phyloP scores from a whole-genome alignment of 2,888 invertebrate genomes.

The Latrodectus hesperus region DNA sequence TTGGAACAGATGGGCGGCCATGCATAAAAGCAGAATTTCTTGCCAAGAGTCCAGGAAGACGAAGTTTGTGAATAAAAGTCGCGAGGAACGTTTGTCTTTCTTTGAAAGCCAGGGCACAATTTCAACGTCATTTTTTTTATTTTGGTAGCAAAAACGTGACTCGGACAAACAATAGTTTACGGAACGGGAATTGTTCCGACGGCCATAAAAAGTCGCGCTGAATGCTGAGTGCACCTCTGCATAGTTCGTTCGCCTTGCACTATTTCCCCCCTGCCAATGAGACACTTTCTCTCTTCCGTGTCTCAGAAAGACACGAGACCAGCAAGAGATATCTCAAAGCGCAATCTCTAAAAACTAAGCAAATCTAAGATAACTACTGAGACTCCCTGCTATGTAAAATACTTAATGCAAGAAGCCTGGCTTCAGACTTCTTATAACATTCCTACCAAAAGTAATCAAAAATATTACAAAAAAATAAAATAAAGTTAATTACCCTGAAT shows the following conservation, averaged over 20 bases:
- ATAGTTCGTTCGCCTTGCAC: neutral
- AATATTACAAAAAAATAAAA: no score
- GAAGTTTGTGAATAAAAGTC: conserved; percentile 22
- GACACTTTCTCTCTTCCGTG: no score
- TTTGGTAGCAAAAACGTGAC: neutral
- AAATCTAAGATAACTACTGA: no score
- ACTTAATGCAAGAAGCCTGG: no score
- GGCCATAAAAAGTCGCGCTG: neutral
- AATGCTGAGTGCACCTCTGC: neutral
- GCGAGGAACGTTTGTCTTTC: neutral
- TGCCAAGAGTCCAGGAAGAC: conserved; percentile 40
- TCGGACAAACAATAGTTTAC: neutral
- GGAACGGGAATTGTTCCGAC: neutral
- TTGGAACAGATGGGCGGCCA: conserved; percentile 42
- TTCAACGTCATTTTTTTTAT: neutral
- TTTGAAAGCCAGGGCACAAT: conserved; percentile 26
- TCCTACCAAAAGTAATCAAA: no score
- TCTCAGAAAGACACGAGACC: no score
- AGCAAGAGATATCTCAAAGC: no score
- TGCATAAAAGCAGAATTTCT: conserved; percentile 15
- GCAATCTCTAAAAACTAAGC: no score
- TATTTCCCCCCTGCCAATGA: no score
- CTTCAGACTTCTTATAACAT: no score
- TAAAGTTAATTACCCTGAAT: no score
- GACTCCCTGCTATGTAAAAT: no score